Evolutionary conservation across 2,888 invertebrate species (phyloP), one percentile per base, ranked within the genome.

Genomic region (Carcina quercana): DNA sequence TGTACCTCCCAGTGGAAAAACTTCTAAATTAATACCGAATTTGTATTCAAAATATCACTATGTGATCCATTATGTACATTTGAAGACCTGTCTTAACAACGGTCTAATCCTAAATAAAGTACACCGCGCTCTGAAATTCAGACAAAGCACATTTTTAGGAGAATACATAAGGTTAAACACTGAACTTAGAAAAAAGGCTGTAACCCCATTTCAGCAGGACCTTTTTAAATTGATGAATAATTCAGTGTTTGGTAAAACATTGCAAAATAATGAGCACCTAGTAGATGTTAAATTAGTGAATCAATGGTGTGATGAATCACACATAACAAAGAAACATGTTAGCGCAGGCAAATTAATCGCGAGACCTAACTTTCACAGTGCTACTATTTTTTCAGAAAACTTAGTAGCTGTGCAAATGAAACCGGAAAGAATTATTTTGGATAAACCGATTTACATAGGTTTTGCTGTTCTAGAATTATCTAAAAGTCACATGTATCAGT

Each of bases 51-150:
- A 58, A 40, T 10, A 15, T 14, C 41, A 50, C 6, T 59, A 58
- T 34, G 34, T 59, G 1, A 50, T 58, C 11, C 57, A 64, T 36
- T 58, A 53, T 14, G 32, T 45, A 13, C 47, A 43, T 33, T 37
- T 58, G 5, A 43, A 53, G 25, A 43, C 57, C 32, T 47, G 45
- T 38, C 20, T 67, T 3, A 28, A 46, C 14, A 28, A 54, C 14
- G 64, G 62, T 0, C 25, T 39, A 3, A 15, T 35, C 13, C 15
- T 40, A 28, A 37, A 13, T 15, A 59, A 55, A 46, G 47, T 30
- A 59, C 55, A 59, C 34, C 28, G 52, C 5, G 21, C 31, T 3
- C 15, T 39, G 10, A 7, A 38, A 53, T 7, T 25, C 59, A 61
- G 47, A 47, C 45, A 2, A 17, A 27, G 27, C 3, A n/a, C 34